Base-by-base conservation (phyloP, 1,140 invertebrate species). In the Drosophila subpulchrella region DNA sequence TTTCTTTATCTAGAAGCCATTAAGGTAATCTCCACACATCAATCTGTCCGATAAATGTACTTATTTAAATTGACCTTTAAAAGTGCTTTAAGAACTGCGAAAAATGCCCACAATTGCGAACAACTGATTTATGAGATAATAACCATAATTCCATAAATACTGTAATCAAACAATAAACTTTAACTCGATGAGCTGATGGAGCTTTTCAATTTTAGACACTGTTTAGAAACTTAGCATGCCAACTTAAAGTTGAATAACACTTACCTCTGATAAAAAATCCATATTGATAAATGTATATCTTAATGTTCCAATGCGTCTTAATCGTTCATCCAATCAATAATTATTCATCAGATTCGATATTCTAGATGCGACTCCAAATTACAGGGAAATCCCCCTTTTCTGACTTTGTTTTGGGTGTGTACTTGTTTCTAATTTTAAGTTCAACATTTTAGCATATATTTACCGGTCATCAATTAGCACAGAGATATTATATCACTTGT, bases 71-170 rank as follows among this genome's bases (percentile, higher is more conserved):
- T 12, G 11, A 24, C 8, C 17, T 46, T 24, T 46, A 5, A 12
- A 13, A 46, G 2, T 11, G 10, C 5, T 5, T 20, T 1, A 20
- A 2, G 20, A 20, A 20, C 20, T 20, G 20, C 27, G 5, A 27
- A 27, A 46, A 46, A 10, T 24, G 12, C 44, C 4, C 11, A 13
- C 11, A 24, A 10, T 46, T 46, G 0, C 17, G 5, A 7, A 10
- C 24, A 48, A 30, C 24, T 48, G 46, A 48, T 48, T 48, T 48
- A 48, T 48, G 46, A n/a, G 2, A 48, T 48, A n/a, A 48, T 48
- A 30, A 48, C 24, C 24, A 30, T 12, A 46, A 46, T 12, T 24
- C 4, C 4, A 6, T 30, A n/a, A 30, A 11, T 30, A 12, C 46
- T 47, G 46, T 11, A 13, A n/a, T 48, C 12, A 30, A 48, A n/a